A percentile compares a stretch with the other conserved stretches of the same genome.
Conservation (phyloP, 1,140 invertebrate species). For the Frieseomelitta varia region DNA sequence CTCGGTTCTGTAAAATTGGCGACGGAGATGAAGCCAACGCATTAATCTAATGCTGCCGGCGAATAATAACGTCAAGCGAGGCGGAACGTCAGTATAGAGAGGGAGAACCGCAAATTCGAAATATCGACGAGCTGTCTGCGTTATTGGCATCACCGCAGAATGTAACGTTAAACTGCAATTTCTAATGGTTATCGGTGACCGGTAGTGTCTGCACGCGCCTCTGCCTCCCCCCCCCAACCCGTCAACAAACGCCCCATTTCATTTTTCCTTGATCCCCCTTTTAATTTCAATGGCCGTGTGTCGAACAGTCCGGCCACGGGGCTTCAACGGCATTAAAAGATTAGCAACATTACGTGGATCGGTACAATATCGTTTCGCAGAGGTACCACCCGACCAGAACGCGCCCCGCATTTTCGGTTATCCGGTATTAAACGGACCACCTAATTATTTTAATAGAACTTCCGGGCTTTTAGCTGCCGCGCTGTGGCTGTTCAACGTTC, state of each 20-base stretch:
- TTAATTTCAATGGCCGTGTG: slow-evolving; percentile 56
- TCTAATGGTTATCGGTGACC: slow-evolving; percentile 28
- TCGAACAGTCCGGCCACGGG: slow-evolving; percentile 31
- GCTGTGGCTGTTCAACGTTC: too few species aligned
- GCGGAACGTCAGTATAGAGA: slow-evolving; percentile 21
- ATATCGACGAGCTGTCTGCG: slow-evolving; percentile 42
- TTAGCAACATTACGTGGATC: slow-evolving; percentile 28
- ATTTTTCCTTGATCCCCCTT: slow-evolving; percentile 53
- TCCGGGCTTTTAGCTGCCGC: not conserved
- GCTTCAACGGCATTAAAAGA: slow-evolving; percentile 37
- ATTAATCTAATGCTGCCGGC: slow-evolving; percentile 40
- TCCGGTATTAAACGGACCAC: not conserved
- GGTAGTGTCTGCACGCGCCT: not conserved
- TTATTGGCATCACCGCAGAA: slow-evolving; percentile 40
- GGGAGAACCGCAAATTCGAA: slow-evolving; percentile 27
- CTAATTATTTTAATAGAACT: slow-evolving; percentile 22
- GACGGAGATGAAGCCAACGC: not conserved
- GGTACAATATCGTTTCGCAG: slow-evolving; percentile 18
- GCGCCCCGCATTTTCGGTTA: not conserved
- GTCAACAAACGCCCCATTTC: slow-evolving; percentile 29
- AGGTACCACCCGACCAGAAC: not conserved
- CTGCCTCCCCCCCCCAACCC: not conserved
- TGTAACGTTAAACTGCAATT: slow-evolving; percentile 53
- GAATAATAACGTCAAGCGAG: slow-evolving; percentile 44
- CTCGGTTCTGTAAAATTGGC: slow-evolving; percentile 23